Base-by-base conservation (phyloP, 2,888 invertebrate species). In the Gastracanthus pulcherrimus region DNA sequence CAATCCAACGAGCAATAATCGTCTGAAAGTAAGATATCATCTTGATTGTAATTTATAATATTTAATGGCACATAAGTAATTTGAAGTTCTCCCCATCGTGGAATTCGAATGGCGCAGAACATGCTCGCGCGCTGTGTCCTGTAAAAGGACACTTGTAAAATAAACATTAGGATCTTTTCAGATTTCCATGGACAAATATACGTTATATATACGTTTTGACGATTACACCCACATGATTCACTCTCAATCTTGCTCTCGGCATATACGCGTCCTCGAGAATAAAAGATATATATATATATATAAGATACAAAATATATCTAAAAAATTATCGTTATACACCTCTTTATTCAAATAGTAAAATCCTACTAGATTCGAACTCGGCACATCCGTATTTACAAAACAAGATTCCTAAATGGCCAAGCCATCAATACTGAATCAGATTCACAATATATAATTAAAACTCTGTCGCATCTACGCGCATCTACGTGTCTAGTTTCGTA, bases 31-130 rank as follows among this genome's bases (percentile, higher is more conserved):
- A 76, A 84, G 81, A 81, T 58, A 72, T 62, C 7, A 76, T 85
- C 84, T 84, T 80, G 84, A 88, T 88, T 88, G 81, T 85, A 89
- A 89, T 86, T 86, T 85, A 83, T 86, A 84, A 83, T 82, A 82
- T 83, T 87, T 86, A 90, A 91, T 91, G 90, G 91, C 91, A 91
- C 91, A 90, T 90, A 87, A 89, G 86, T 87, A 89, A 88, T 87
- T 87, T 84, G 86, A 87, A 86, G 77, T 84, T 84, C 48, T 78
- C 81, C 72, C 84, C 84, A 64, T 84, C 38, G 5, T 58, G 36
- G 7, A 69, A 51, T 70, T 75, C 51, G 31, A 74, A 77, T 74
- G 48, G 71, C 70, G 31, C 16, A 48, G 45, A 48, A 60, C 48
- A 62, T 71, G 76, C 64, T 70, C 19, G 23, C 69, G 26, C 31